Base-by-base conservation (phyloP, 2,113 vertebrate species). In the Etheostoma cragini region DNA sequence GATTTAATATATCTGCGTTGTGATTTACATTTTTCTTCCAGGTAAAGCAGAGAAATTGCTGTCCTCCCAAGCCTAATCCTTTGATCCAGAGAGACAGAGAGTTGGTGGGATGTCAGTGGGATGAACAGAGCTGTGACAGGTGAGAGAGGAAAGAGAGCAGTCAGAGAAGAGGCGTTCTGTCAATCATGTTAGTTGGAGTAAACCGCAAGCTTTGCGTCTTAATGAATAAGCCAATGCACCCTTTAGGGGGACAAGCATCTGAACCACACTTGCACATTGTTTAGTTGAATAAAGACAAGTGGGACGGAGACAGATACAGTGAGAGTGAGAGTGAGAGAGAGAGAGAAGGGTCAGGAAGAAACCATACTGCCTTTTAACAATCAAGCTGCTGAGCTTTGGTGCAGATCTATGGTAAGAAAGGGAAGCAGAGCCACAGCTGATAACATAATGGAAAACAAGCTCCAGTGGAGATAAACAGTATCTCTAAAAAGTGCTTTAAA, bases 51-150 rank as follows among this genome's bases (percentile, higher is more conserved):
- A 81, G 76, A 74, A 87, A 72, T 83, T 75, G 83, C 84, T 88
- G 77, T 84, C 83, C 80, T 90, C 68, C 26, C 22, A 76, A 72
- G 78, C 66, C 89, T 88, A 86, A 90, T 84, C 88, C 80, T 84
- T 84, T 88, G 90, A 94, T 92, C 88, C 82, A 56, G 70, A 45
- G 38, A 76, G 68, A 88, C 77, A 87, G 78, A 65, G 73, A 84
- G 78, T 56, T 83, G 80, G 72, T 86, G 81, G 80, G 84, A 89
- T 92, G 86, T 90, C 80, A 86, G 71, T n/a, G 60, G 83, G 63
- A 87, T 75, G 86, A 83, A 80, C 75, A 71, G 76, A 82, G 82
- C 79, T 76, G 78, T 85, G 88, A 88, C 85, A 82, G 77, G 81
- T 77, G 66, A 86, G 80, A 71, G 69, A 69, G 80, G 78, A 57